phyloP scores from a whole-genome alignment of 2,888 invertebrate species.

The Volucella bombylans region DNA sequence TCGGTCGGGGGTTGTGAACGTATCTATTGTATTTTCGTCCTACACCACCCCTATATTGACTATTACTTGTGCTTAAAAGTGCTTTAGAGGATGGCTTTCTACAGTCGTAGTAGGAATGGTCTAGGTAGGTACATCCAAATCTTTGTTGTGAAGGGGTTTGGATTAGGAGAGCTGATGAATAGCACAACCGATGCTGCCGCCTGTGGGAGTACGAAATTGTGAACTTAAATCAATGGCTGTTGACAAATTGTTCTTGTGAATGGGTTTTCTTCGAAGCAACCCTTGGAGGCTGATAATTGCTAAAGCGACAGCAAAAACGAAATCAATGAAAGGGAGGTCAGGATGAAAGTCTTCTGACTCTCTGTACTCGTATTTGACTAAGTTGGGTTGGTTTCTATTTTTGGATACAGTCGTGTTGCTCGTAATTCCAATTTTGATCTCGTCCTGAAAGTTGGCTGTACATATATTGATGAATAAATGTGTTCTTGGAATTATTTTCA shows the following conservation, averaged over 20 bases:
- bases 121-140: conserved; percentile 18
- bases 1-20: background rate
- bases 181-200: background rate
- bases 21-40: conserved; percentile 26
- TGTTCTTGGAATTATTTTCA: too few relatives aligned
- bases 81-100: conserved; percentile 1
- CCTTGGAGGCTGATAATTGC: background rate
- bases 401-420: background rate
- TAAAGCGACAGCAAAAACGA: background rate
- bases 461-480: too few relatives aligned
- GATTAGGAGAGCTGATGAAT: background rate
- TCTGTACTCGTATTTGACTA: conserved; percentile 10
- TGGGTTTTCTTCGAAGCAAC: background rate
- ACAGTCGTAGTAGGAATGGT: background rate
- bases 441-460: too few relatives aligned
- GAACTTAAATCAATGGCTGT: conserved; percentile 47
- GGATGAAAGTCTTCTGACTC: conserved; percentile 11
- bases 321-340: conserved; percentile 1
- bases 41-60: conserved; percentile 17
- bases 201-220: conserved; percentile 8
- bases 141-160: conserved; percentile 11
- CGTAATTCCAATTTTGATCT: too few relatives aligned
- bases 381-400: background rate
- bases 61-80: conserved; percentile 27
- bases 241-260: conserved; percentile 49